Evolutionary conservation across 2,113 vertebrate genomes (phyloP), one percentile per base, ranked within the genome.

Genomic region (Notarius quadriscutis): DNA sequence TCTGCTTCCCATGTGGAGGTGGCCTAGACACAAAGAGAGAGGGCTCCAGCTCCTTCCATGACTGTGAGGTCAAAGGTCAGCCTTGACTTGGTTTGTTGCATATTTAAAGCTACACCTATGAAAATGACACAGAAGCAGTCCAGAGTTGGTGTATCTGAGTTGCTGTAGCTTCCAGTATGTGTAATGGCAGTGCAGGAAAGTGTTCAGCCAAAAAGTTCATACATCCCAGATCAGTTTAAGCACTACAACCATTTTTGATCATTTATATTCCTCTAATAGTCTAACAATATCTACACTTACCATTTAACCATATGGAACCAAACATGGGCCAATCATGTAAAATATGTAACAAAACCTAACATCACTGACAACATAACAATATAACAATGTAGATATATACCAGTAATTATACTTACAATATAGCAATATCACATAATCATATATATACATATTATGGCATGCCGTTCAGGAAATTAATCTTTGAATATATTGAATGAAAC

Each of bases 61-160:
- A 99, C 93, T 99, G 98, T 18, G 98, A 99, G 91, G 96, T 98
- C 91, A 99, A 98, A 96, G 98, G 98, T 99, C 86, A 91, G 78
- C 8, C 41, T 63, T 30, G 7, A 48, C 51, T 71, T 63, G 14
- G 34, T 74, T 87, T 81, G 22, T n/a, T 79, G 17, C 18, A 53
- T 81, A 8, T 12, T 67, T 86, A 55, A 51, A 15, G n/a, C 20
- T 5, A 10, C 5, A 51, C 41, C 41, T 51, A 15, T 53, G 48
- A 77, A 77, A 51, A 77, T 30, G 7, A 41, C 30, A 41, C 27
- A 30, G n/a, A 69, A 18, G 9, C 7, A 25, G 48, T 77, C 22
- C 41, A 50, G 12, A 9, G 69, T 20, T 20, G 2, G 7, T 41
- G 72, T n/a, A 14, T n/a, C 22, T 25, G 17, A 41, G 17, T 34